Evolutionary conservation across 2,113 vertebrate species (phyloP), one percentile per base, ranked within the genome.

Genomic region (Nycticebus coucang): DNA sequence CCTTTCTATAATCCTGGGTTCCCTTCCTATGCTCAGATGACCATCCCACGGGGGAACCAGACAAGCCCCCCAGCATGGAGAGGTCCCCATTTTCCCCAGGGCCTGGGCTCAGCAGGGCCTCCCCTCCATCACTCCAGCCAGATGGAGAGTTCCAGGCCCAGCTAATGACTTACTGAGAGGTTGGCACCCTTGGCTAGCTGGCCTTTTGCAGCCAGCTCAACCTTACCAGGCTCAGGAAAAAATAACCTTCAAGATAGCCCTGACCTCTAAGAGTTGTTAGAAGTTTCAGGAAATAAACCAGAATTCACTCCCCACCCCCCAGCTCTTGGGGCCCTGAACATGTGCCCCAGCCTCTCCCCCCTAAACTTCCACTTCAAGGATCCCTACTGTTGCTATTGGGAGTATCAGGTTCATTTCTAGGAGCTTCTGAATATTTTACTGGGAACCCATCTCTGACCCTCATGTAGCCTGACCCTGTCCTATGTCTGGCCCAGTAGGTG

Each of bases 211-310:
- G 1, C 59, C 4, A 2, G 2, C 59, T 45, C 13, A n/a, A 45
- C 45, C 18, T 45, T 17, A 7, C 6, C 3, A 1, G 64, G 45
- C 41, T 5, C 14, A 0, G 13, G 74, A 37, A 22, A 19, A 1
- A 19, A 19, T 1, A 2, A 14, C 35, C 22, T 41, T 9, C 0
- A 0, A 3, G 7, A 10, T 0, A 0, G 4, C 22, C 45, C 33
- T 1, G 1, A 72, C 53, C n/a, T 0, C 4, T 15, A 4, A 2
- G 19, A 19, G 19, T 50, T 21, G 33, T 19, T 35, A 0, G 1
- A 87, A 37, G 21, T 13, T 30, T 2, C 0, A 17, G 22, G 45
- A 13, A 64, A 64, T 64, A 64, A 64, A 64, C 41, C 5, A 0
- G 53, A 19, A 22, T 28, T 62, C 37, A 10, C 1, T 26, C 1